A percentile compares a stretch with the other conserved stretches of the same genome.
phyloP scores from a whole-genome alignment of 2,888 invertebrate species.

The Dastarcus helophoroides region DNA sequence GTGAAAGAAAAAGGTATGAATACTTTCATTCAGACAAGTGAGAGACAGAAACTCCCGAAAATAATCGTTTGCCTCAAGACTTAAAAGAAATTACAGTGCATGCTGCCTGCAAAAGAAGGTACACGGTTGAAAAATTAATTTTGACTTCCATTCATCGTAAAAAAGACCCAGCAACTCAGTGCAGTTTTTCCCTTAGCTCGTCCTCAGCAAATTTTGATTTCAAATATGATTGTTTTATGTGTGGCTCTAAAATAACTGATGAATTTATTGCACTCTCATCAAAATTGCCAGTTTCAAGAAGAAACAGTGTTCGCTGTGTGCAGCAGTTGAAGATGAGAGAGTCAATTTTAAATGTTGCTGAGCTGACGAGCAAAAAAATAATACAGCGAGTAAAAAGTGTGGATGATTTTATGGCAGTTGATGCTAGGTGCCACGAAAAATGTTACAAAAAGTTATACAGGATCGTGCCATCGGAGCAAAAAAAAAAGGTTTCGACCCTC shows the following conservation, averaged over 20 bases:
- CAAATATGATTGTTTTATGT: constrained; percentile 9
- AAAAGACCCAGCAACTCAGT: constrained; percentile 2
- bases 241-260: constrained; percentile 8
- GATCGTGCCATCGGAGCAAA: constrained; percentile 1
- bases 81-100: constrained; percentile 10
- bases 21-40: constrained; percentile 10
- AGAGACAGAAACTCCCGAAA: constrained; percentile 4
- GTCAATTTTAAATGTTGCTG: constrained; percentile 2
- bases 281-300: constrained; percentile 4
- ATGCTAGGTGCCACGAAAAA: constrained; percentile 10
- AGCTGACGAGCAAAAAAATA: constrained; percentile 8
- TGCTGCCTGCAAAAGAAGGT: constrained; percentile 9
- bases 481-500: constrained; percentile 12
- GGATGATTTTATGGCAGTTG: constrained; percentile 9
- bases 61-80: constrained; percentile 6
- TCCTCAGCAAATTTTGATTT: constrained; percentile 6
- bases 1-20: constrained; percentile 8
- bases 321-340: not conserved
- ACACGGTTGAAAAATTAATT: constrained; percentile 11
- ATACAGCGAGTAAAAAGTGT: constrained; percentile 8
- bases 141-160: constrained; percentile 3
- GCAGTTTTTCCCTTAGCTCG: constrained; percentile 7
- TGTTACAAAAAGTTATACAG: constrained; percentile 5
- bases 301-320: not conserved
- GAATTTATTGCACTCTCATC: constrained; percentile 7